Percentiles rank a stretch among this genome's conserved stretches.
Evolutionary conservation across 2,797 vertebrate species (phyloP).

Genomic region (Melanogrammus aeglefinus): DNA sequence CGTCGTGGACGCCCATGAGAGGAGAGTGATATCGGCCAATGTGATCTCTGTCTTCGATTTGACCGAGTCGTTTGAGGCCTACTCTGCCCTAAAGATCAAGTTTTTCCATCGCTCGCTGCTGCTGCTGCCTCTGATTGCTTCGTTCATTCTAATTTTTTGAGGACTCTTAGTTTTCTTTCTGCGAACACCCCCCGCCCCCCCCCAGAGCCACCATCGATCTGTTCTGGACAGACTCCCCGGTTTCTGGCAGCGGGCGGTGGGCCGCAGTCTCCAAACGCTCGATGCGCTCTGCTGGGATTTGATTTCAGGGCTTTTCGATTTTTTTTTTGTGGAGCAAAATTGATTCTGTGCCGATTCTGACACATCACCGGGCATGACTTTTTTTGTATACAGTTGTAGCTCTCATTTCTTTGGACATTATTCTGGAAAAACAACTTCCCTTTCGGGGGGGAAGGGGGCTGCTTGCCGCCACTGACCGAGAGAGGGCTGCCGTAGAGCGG

Average conservation of each 20-base stretch:
- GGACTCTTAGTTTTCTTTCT: constrained; percentile 14
- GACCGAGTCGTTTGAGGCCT: constrained; percentile 34
- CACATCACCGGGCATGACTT: neutral
- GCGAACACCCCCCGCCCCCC: neutral
- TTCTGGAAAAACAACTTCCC: constrained; percentile 19
- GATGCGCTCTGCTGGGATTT: constrained; percentile 23
- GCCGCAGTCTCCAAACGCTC: constrained; percentile 33
- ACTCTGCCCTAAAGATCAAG: constrained; percentile 10
- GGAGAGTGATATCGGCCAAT: constrained; percentile 26
- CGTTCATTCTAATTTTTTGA: neutral
- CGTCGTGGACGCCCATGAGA: constrained; percentile 23
- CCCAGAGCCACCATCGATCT: constrained; percentile 3
- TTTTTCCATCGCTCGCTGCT: neutral
- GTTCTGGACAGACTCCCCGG: neutral
- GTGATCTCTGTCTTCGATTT: constrained; percentile 13
- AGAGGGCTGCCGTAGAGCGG: constrained; percentile 16
- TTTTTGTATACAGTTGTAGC: neutral
- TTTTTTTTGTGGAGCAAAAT: neutral
- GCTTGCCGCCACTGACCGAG: constrained; percentile 9
- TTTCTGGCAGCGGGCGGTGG: constrained; percentile 23
- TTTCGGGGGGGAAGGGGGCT: constrained; percentile 24
- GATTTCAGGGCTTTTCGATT: constrained; percentile 20
- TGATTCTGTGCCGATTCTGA: constrained; percentile 39
- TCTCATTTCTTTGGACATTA: neutral
- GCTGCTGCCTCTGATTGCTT: neutral